A percentile compares a stretch with the other conserved stretches of the same genome.
phyloP scores from a whole-genome alignment of 2,888 invertebrate species.

The Temnothorax ravouxi region DNA sequence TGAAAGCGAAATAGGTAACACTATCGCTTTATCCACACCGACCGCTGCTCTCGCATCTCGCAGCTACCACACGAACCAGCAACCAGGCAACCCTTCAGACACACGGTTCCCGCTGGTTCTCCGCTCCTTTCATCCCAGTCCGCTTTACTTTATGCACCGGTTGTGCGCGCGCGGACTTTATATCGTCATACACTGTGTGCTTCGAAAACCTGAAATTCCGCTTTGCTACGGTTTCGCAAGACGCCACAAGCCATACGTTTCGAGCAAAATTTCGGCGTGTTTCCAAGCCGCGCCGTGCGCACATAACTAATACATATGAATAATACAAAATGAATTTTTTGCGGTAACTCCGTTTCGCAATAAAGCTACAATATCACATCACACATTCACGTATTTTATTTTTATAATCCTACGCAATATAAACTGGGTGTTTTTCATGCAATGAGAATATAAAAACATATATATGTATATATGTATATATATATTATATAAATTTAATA shows the following conservation, averaged over 20 bases:
- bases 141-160: constrained; percentile 74
- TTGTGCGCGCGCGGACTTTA: constrained; percentile 62
- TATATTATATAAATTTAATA: constrained; percentile 10
- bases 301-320: constrained; percentile 56
- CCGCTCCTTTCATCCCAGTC: constrained; percentile 69
- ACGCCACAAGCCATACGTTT: constrained; percentile 51
- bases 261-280: constrained; percentile 46
- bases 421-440: neutral
- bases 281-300: constrained; percentile 31
- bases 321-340: constrained; percentile 52
- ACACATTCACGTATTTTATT: constrained; percentile 29
- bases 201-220: constrained; percentile 71
- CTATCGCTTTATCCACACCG: constrained; percentile 65
- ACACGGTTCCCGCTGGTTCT: constrained; percentile 66
- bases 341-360: constrained; percentile 26
- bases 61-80: constrained; percentile 60
- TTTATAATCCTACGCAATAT: constrained; percentile 23
- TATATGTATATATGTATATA: neutral
- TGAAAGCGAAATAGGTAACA: constrained; percentile 44
- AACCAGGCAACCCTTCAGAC: constrained; percentile 71
- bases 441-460: constrained; percentile 11
- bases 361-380: constrained; percentile 34
- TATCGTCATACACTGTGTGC: constrained; percentile 59
- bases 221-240: constrained; percentile 63
- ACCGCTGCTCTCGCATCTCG: constrained; percentile 67